Evolutionary conservation across 1,140 invertebrate genomes (phyloP).

Genomic region (Seison nebaliae): DNA sequence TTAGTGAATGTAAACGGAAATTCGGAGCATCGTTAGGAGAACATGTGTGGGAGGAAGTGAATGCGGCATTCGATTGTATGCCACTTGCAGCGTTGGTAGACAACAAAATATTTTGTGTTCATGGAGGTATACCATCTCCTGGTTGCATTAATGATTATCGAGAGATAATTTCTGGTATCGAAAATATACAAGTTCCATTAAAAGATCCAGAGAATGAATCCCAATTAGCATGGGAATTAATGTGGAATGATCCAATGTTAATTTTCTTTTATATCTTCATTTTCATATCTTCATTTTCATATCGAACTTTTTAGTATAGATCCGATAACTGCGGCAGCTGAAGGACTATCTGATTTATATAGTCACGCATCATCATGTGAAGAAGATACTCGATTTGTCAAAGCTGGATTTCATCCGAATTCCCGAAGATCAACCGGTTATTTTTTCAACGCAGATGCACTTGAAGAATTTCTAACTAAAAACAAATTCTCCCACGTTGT

Average conservation of each 20-base stretch:
- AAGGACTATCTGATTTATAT: background rate
- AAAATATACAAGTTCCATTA: slow-evolving; percentile 16
- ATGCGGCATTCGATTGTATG: slow-evolving; percentile 38
- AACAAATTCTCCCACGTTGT: slow-evolving; percentile 41
- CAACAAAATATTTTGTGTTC: slow-evolving; percentile 38
- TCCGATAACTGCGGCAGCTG: background rate
- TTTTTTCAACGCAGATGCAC: slow-evolving; percentile 39
- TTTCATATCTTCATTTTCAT: too few species aligned
- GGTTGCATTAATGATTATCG: slow-evolving; percentile 22
- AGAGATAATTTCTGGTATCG: slow-evolving; percentile 2
- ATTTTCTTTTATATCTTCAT: too few species aligned
- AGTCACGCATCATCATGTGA: too few species aligned
- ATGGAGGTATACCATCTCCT: slow-evolving; percentile 44
- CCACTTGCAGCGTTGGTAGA: slow-evolving; percentile 20
- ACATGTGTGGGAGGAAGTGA: slow-evolving; percentile 40
- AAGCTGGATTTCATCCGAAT: slow-evolving; percentile 42
- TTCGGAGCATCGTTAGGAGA: slow-evolving; percentile 33
- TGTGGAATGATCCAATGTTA: slow-evolving; percentile 51
- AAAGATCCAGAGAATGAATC: slow-evolving; percentile 23
- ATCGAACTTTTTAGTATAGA: background rate
- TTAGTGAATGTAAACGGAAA: slow-evolving; percentile 35
- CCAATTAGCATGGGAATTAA: slow-evolving; percentile 45
- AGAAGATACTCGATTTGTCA: slow-evolving; percentile 32
- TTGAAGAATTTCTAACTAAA: slow-evolving; percentile 37
- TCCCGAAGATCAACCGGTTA: slow-evolving; percentile 40